Evolutionary conservation across 2,888 invertebrate genomes (phyloP).

Genomic region (Adineta ricciae): DNA sequence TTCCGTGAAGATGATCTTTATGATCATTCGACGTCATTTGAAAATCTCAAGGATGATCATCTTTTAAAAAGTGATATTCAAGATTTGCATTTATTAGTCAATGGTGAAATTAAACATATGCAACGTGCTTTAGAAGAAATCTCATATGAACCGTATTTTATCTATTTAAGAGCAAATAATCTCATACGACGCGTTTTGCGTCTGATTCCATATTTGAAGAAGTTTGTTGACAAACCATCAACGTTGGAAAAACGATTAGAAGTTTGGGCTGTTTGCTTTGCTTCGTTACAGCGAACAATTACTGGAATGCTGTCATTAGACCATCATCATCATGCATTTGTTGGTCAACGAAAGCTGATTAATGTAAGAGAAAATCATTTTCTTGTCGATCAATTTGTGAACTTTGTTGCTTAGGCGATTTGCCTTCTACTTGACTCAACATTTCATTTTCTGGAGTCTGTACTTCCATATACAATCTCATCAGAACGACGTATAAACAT

Average conservation of each 20-base stretch:
- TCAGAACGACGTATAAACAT: neutral
- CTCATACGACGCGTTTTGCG: neutral
- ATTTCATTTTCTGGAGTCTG: neutral
- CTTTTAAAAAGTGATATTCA: conserved; percentile 16
- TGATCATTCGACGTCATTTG: neutral
- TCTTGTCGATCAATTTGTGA: neutral
- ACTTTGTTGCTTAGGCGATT: neutral
- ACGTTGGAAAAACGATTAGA: neutral
- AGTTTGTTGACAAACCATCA: neutral
- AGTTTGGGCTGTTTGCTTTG: neutral
- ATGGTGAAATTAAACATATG: neutral
- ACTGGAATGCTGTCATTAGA: neutral
- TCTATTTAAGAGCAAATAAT: neutral
- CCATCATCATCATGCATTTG: neutral
- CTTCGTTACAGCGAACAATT: conserved; percentile 8
- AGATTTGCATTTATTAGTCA: conserved; percentile 2
- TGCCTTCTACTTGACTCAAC: neutral
- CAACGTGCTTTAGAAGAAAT: conserved; percentile 3
- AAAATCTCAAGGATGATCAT: conserved; percentile 5
- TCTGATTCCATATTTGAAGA: neutral
- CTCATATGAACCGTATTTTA: neutral
- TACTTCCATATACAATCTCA: conserved; percentile 11
- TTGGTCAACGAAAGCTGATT: neutral
- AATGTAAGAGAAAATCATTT: neutral
- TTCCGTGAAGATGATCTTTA: neutral